Base-by-base conservation (phyloP, 2,113 vertebrate genomes). In the Diadophis punctatus region DNA sequence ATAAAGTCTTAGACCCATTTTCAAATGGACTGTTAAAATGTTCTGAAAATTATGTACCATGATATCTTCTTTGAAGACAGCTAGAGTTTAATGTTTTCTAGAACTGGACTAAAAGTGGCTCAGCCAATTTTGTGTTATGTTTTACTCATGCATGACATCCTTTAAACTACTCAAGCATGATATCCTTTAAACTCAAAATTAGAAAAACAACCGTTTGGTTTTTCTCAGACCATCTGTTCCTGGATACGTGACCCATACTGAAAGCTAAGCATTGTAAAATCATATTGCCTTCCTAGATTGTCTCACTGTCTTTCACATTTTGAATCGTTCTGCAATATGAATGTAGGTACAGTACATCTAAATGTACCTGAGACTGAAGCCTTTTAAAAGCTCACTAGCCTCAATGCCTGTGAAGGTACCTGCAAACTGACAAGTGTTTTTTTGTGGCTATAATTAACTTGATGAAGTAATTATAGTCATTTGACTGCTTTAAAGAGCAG, bases 201-300 rank as follows among this genome's bases (percentile, higher is more conserved):
- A 95, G 53, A 90, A 94, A 93, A 94, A 92, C 1, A 94, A 95
- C 88, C 52, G 14, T 80, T 46, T 5, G 12, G 18, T 4, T 49
- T 92, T 91, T 92, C 23, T 93, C 91, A 4, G 18, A 84, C 22
- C 23, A 86, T 93, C 86, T 95, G 86, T 94, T 94, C 49, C 22
- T 91, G 93, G 74, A 86, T 56, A 30, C 6, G 88, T 95, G 84
- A 92, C 7, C 49, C 7, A 9, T 53, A 91, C 9, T 92, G 0
- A 90, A 94, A 93, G 63, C 88, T 85, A 63, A 68, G n/a, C 0
- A 43, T 86, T 91, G 93, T 92, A 49, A 94, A 94, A 91, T 89
- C 55, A 68, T 92, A 92, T 91, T 91, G 49, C 89, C 60, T 25
- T 86, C 93, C 84, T 4, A 8, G 1, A 0, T 94, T 93, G 27